Conservation (phyloP, 2,888 invertebrate species). For the Tetramorium bicarinatum region DNA sequence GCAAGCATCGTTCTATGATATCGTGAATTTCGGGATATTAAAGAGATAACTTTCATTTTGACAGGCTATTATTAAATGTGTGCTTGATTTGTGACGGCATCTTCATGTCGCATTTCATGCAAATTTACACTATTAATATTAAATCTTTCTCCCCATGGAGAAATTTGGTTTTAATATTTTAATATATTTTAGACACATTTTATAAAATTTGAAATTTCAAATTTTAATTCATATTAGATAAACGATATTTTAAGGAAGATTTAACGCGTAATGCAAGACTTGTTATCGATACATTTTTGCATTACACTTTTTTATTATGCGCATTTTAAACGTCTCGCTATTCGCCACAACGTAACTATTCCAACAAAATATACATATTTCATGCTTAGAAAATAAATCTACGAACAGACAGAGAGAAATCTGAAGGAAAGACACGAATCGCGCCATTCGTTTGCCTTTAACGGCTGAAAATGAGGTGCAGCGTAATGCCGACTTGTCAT, state of each 20-base stretch:
- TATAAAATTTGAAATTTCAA: background rate
- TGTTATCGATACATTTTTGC: background rate
- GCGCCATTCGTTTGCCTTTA: slow-evolving; percentile 23
- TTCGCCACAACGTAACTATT: background rate
- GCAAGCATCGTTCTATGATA: slow-evolving; percentile 5
- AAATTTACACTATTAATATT: background rate
- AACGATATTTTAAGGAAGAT: background rate
- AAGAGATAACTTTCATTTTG: slow-evolving; percentile 14
- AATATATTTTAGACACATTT: background rate
- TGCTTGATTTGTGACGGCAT: background rate
- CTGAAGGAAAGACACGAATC: background rate
- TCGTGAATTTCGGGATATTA: slow-evolving; percentile 1
- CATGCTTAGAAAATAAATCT: slow-evolving; percentile 9
- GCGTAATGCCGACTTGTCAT: slow-evolving; percentile 17
- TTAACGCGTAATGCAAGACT: background rate
- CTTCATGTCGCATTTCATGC: background rate
- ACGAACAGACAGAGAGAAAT: background rate
- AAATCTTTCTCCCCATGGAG: background rate
- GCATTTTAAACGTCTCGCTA: background rate
- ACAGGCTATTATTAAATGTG: background rate
- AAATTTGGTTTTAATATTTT: background rate
- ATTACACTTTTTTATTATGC: background rate
- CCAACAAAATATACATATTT: background rate
- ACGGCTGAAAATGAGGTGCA: slow-evolving; percentile 9
- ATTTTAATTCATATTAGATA: background rate